Base-by-base conservation (phyloP, 1,140 invertebrate species). In the Mizuhopecten yessoensis region DNA sequence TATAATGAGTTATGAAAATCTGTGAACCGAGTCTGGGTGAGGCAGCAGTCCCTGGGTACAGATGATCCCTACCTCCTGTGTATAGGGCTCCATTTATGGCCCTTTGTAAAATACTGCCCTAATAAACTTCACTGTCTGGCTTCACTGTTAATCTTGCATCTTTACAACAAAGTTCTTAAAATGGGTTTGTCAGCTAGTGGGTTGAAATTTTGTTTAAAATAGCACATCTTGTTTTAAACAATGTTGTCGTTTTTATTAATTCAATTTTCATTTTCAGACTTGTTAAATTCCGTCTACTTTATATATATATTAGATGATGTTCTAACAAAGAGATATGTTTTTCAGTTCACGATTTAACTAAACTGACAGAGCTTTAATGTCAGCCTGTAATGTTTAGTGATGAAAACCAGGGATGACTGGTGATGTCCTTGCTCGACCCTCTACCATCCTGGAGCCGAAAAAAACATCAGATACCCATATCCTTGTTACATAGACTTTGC, bases 1-100 rank as follows among this genome's bases (percentile, higher is more conserved):
- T 75, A 75, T 75, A 75, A 75, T 75, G 57, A 75, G 57, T 75
- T 75, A 75, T 75, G 57, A n/a, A 75, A 75, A n/a, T 75, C 57
- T n/a, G 57, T 75, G 57, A 75, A 75, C n/a, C n/a, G 57, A 75
- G 57, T 23, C 57, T 75, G 23, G 57, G 57, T 29, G 57, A 75
- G 45, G 45, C 45, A 49, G 45, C 11, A 49, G 20, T 20, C 9
- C 29, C 57, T 75, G 0, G 57, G 57, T 75, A n/a, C 57, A 75
- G 57, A 75, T 75, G 15, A 75, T 75, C 57, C n/a, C 57, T 17
- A 75, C n/a, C 7, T 75, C 57, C 57, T 75, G 57, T 75, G 5
- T n/a, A 29, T 17, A 75, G n/a, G 57, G 23, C 3, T 75, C 57
- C 57, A 75, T 29, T n/a, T 75, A 75, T 29, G 5, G 57, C 57